phyloP scores from a whole-genome alignment of 2,113 vertebrate species.

The Lonchura striata region DNA sequence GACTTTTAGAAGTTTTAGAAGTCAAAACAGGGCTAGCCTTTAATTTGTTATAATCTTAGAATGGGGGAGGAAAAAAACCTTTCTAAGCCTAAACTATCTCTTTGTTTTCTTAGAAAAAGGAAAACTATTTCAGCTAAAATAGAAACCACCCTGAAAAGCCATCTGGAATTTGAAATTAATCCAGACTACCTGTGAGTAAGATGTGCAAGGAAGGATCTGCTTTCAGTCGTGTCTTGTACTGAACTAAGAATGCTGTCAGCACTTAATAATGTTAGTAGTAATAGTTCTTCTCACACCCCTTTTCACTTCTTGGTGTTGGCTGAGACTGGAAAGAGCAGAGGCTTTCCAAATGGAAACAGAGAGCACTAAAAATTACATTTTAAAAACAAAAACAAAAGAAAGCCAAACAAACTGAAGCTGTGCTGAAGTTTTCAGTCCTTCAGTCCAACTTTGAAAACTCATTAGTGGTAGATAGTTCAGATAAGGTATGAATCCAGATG shows the following conservation, averaged over 20 bases:
- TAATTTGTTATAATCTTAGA: not conserved
- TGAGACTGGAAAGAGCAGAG: conserved; percentile 6
- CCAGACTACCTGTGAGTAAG: conserved; percentile 19
- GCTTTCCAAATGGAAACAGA: conserved; percentile 40
- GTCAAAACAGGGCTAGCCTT: not conserved
- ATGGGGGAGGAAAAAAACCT: not conserved
- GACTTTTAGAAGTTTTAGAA: not conserved
- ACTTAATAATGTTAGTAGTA: conserved; percentile 35
- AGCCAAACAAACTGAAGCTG: not conserved
- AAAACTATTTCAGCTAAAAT: conserved; percentile 3
- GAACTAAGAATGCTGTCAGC: conserved; percentile 12
- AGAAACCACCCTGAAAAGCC: not conserved
- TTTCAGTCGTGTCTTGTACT: conserved; percentile 10
- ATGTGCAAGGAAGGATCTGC: not conserved
- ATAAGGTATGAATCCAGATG: conserved; percentile 63
- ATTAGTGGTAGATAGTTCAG: conserved; percentile 41
- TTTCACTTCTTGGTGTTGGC: conserved; percentile 4
- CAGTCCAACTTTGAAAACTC: conserved; percentile 32
- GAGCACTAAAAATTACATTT: conserved; percentile 11
- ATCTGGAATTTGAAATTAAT: conserved; percentile 16
- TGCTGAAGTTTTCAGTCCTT: not conserved
- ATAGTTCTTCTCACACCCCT: conserved; percentile 20
- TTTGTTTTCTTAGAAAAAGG: not conserved
- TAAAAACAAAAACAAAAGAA: conserved; percentile 19
- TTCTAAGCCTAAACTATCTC: not conserved